Percentiles rank a stretch among this genome's conserved stretches.
Evolutionary conservation across 2,113 vertebrate species (phyloP).

Genomic region (Chaenocephalus aceratus): DNA sequence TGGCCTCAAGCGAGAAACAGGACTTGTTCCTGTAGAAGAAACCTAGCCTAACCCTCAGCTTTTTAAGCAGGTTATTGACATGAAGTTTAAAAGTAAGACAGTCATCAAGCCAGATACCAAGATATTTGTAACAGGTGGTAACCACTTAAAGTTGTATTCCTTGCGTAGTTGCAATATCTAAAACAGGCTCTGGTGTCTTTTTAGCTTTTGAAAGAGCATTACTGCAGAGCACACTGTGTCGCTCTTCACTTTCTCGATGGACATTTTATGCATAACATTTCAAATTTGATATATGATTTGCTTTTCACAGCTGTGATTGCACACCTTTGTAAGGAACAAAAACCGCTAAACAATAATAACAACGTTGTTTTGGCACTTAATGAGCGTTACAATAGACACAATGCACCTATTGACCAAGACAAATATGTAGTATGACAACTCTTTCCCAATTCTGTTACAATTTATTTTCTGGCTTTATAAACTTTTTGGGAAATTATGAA

Average conservation of each 20-base stretch:
- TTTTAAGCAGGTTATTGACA: no score
- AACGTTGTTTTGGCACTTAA: neutral
- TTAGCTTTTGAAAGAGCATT: no score
- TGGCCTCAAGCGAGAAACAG: no score
- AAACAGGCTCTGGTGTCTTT: no score
- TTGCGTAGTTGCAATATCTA: no score
- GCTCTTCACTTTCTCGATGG: neutral
- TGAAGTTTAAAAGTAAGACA: no score
- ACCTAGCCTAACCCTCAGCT: no score
- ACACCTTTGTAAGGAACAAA: neutral
- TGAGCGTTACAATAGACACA: neutral
- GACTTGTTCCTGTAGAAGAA: no score
- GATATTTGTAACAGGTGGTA: no score
- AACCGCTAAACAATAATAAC: neutral
- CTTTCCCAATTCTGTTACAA: neutral
- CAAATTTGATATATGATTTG: neutral
- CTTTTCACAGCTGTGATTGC: neutral
- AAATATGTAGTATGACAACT: neutral
- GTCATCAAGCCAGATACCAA: no score
- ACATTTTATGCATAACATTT: neutral
- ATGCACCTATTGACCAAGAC: neutral
- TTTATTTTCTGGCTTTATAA: neutral
- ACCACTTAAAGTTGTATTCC: no score
- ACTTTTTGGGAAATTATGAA: neutral
- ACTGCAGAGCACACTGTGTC: neutral